A percentile compares a stretch with the other conserved stretches of the same genome.
These are phyloP conservation scores for Aphodius granarius DNA, from an alignment of 2,888 invertebrate genomes.

Conservation along the genomic window DNA sequence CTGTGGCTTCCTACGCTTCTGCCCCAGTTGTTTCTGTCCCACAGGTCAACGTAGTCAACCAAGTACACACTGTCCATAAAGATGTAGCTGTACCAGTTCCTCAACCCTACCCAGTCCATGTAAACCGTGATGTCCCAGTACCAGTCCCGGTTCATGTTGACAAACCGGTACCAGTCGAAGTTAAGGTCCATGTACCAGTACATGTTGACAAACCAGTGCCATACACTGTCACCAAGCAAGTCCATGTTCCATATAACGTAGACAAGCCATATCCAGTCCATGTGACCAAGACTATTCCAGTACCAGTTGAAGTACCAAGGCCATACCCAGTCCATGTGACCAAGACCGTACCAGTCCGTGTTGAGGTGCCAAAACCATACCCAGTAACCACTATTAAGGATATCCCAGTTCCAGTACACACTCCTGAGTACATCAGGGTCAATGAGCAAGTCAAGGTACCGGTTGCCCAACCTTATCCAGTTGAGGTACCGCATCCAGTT, in stretches of 20 bases:
- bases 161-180: conserved; percentile 31
- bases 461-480: conserved; percentile 44
- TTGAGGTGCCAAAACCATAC: conserved; percentile 41
- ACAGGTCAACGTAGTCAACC: conserved; percentile 28
- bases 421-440: conserved; percentile 30
- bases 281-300: conserved; percentile 39
- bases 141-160: conserved; percentile 31
- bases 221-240: conserved; percentile 28
- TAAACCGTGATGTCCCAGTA: conserved; percentile 28
- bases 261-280: conserved; percentile 26
- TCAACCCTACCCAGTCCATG: conserved; percentile 44
- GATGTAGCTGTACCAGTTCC: conserved; percentile 42
- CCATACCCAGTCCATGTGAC: conserved; percentile 35
- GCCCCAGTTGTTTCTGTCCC: conserved; percentile 34
- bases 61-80: conserved; percentile 35
- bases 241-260: conserved; percentile 29
- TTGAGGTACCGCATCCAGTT: conserved; percentile 41
- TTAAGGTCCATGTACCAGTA: conserved; percentile 32
- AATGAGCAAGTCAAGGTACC: conserved; percentile 31
- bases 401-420: conserved; percentile 31
- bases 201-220: conserved; percentile 32
- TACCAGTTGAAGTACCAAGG: conserved; percentile 42
- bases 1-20: conserved; percentile 6
- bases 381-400: conserved; percentile 34
- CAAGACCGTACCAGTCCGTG: conserved; percentile 31